A percentile compares a stretch with the other conserved stretches of the same genome.
phyloP scores from a whole-genome alignment of 2,113 vertebrate genomes.

The Barbus barbus region DNA sequence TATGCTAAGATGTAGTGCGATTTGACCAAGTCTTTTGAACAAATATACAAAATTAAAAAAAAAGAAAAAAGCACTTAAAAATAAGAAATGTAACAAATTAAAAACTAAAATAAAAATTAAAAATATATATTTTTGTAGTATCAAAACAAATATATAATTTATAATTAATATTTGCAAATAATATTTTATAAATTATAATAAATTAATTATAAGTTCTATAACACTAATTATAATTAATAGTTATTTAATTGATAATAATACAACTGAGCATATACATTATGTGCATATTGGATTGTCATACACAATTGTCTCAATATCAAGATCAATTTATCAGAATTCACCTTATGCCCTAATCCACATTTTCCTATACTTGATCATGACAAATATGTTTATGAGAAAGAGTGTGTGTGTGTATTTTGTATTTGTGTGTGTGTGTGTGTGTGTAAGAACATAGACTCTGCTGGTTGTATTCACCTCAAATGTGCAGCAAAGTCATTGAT shows the following conservation, averaged over 20 bases:
- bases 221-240: neutral
- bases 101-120: neutral
- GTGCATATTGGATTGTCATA: no score
- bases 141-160: neutral
- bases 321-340: neutral
- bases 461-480: slow-evolving; percentile 74
- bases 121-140: neutral
- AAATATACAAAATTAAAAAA: neutral
- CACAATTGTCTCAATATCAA: neutral
- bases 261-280: neutral
- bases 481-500: slow-evolving; percentile 81
- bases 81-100: neutral
- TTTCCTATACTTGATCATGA: slow-evolving; percentile 14
- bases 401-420: neutral
- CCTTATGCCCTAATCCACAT: neutral
- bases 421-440: slow-evolving; percentile 32
- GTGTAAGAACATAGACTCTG: slow-evolving; percentile 4
- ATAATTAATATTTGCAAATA: no score
- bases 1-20: neutral
- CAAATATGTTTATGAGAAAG: neutral
- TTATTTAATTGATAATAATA: neutral
- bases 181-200: no score
- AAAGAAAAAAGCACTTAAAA: neutral
- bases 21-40: neutral
- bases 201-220: neutral